Conservation (phyloP, 1,140 invertebrate genomes). For the Cotesia glomerata region DNA sequence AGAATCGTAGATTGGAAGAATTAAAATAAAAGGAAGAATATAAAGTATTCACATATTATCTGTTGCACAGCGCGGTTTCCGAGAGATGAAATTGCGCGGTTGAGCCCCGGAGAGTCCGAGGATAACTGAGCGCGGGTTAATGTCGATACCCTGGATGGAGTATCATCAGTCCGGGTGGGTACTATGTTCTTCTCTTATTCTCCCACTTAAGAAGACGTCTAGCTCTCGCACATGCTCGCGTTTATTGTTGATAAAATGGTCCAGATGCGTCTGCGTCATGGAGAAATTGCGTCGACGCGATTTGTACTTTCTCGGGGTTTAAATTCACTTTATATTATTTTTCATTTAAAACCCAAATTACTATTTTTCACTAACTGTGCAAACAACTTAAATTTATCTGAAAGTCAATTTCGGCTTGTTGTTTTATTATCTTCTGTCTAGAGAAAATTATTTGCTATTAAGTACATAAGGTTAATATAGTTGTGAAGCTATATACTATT, state of each 20-base stretch:
- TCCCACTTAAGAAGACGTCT: not conserved
- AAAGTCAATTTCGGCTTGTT: too few species aligned
- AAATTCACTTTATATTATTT: not conserved
- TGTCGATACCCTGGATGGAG: not conserved
- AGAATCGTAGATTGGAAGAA: too few species aligned
- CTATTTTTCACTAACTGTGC: too few species aligned
- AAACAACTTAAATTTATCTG: too few species aligned
- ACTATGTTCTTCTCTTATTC: not conserved
- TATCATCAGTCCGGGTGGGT: not conserved
- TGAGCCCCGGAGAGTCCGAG: not conserved
- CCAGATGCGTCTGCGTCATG: constrained; percentile 44
- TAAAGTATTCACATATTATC: not conserved
- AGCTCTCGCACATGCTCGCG: constrained; percentile 20
- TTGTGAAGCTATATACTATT: too few species aligned
- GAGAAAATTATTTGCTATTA: too few species aligned
- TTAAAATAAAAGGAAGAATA: too few species aligned
- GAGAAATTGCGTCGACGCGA: constrained; percentile 41
- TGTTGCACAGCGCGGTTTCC: not conserved
- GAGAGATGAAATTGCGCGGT: not conserved
- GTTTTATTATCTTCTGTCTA: too few species aligned
- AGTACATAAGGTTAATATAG: too few species aligned
- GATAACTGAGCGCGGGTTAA: not conserved
- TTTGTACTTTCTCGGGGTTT: constrained; percentile 4
- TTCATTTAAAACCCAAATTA: not conserved
- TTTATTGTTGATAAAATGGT: constrained; percentile 18